Evolutionary conservation across 2,888 invertebrate species (phyloP).

Genomic region (Yponomeuta cagnagella): DNA sequence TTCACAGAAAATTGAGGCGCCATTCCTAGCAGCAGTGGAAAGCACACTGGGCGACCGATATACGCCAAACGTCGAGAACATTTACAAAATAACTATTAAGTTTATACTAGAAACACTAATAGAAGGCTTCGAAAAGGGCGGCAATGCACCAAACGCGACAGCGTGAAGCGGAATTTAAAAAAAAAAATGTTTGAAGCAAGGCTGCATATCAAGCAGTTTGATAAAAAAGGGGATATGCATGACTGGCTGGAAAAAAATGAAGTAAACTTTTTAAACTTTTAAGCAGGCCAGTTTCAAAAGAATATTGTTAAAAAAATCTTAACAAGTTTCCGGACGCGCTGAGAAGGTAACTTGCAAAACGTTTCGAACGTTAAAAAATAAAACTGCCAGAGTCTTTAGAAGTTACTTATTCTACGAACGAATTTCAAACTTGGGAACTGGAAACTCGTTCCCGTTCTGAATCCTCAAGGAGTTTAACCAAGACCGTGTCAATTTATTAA

Average conservation of each 20-base stretch:
- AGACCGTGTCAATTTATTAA: constrained; percentile 10
- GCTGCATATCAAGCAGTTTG: neutral
- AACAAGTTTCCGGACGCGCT: too few relatives aligned
- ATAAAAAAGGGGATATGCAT: constrained; percentile 19
- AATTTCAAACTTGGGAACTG: constrained; percentile 13
- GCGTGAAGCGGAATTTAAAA: constrained; percentile 37
- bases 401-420: neutral
- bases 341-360: neutral
- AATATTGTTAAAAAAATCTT: too few relatives aligned
- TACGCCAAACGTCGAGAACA: constrained; percentile 92
- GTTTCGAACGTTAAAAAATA: neutral
- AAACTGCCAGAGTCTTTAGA: neutral
- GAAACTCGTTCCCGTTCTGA: neutral
- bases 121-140: constrained; percentile 81
- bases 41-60: constrained; percentile 91
- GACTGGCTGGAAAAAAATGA: neutral
- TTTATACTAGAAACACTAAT: constrained; percentile 91
- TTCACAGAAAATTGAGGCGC: constrained; percentile 90
- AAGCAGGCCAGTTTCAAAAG: too few relatives aligned
- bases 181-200: too few relatives aligned
- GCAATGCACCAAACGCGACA: constrained; percentile 39
- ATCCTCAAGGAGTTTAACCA: neutral
- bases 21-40: constrained; percentile 91
- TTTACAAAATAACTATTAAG: constrained; percentile 92
- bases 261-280: too few relatives aligned